phyloP scores from a whole-genome alignment of 1,140 invertebrate species.

The Dryas iulia region DNA sequence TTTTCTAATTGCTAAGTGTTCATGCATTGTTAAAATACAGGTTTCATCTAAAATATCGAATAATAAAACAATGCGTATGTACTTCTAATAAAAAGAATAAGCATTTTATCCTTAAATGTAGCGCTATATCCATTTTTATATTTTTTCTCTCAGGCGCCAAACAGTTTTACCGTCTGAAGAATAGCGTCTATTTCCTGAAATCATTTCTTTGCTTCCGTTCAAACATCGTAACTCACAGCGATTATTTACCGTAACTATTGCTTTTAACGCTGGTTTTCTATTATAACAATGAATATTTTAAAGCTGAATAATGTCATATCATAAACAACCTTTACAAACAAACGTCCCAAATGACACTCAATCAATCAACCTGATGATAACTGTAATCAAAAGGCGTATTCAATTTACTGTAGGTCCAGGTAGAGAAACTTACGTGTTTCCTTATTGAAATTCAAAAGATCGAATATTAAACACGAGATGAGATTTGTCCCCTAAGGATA shows the following conservation, averaged over 20 bases:
- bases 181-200: conserved; percentile 63
- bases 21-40: too few relatives aligned
- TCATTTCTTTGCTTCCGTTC: conserved; percentile 55
- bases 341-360: conserved; percentile 28
- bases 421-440: conserved; percentile 37
- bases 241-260: conserved; percentile 52
- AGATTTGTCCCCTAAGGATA: conserved; percentile 63
- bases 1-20: too few relatives aligned
- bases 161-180: conserved; percentile 51
- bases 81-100: background rate
- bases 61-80: background rate
- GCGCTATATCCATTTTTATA: background rate
- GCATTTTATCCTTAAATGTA: background rate
- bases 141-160: conserved; percentile 39
- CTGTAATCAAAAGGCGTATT: conserved; percentile 46
- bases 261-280: conserved; percentile 26
- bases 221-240: conserved; percentile 53
- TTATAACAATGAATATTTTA: conserved; percentile 19
- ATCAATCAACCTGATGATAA: conserved; percentile 34
- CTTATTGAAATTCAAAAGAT: conserved; percentile 67
- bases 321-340: conserved; percentile 31
- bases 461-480: conserved; percentile 56
- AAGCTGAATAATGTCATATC: conserved; percentile 17
- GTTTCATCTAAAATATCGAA: too few relatives aligned
- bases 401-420: conserved; percentile 44